Evolutionary conservation across 1,140 invertebrate species (phyloP).

Genomic region (Venustaconcha ellipsiformis): DNA sequence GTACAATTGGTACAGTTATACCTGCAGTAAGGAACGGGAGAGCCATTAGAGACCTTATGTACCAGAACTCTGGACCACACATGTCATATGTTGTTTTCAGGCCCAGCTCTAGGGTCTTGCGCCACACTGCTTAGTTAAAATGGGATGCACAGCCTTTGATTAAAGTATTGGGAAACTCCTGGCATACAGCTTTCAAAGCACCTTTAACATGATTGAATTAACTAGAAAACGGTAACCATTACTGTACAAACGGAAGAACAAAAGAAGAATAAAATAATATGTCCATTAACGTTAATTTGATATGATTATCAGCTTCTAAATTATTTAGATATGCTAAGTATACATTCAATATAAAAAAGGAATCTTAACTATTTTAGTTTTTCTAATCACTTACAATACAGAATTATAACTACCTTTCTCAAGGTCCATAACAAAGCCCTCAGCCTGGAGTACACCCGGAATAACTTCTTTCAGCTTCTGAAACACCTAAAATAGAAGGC

Average conservation of each 20-base stretch:
- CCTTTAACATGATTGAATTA: background rate
- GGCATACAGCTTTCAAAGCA: background rate
- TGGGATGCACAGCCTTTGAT: slow-evolving; percentile 7
- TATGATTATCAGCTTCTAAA: background rate
- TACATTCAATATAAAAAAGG: background rate
- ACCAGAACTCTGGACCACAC: background rate
- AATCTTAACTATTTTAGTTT: background rate
- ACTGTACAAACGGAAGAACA: background rate
- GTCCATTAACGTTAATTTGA: background rate
- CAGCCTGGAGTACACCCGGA: background rate
- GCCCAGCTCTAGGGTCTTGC: background rate
- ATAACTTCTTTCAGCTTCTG: too few relatives aligned
- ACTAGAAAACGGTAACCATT: background rate
- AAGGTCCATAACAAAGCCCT: background rate
- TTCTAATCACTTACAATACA: background rate
- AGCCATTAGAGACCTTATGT: background rate
- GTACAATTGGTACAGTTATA: too few relatives aligned
- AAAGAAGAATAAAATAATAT: background rate
- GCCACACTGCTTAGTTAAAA: background rate
- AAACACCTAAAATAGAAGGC: background rate
- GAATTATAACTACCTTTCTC: background rate
- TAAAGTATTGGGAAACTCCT: background rate
- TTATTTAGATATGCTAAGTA: background rate
- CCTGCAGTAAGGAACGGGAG: background rate
- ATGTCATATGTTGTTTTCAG: background rate